Evolutionary conservation across 92 coral and sea anemone genomes (phyloP), one percentile per base, ranked within the genome.

Genomic region (Porites rus): DNA sequence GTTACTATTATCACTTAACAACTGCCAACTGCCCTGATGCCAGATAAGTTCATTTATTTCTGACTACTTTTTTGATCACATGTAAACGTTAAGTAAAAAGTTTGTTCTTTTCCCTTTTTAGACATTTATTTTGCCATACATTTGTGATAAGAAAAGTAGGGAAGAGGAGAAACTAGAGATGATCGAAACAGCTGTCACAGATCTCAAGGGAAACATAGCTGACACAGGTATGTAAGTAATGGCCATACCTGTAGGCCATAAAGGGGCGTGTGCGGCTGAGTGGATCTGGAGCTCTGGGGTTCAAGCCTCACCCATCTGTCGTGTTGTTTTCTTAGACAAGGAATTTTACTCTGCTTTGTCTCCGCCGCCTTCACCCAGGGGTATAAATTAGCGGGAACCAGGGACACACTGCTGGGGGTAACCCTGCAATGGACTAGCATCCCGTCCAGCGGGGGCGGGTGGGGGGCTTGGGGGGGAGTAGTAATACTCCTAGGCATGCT

Each of bases 101-200:
- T 52, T 9, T 83, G 11, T 9, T 64, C 43, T 20, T 6, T 75
- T 4, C 46, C 46, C 46, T 38, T 69, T 86, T 31, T 77, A 94
- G 98, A 89, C 88, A 54, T 93, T 90, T 52, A 78, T 94, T 18
- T 72, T 94, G 51, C 98, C 98, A 38, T 81, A 88, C 80, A 62
- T 94, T 65, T 77, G 76, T 56, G 77, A 83, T 67, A 81, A 90
- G 84, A 91, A 84, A 76, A 82, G 89, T 60, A 83, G 80, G 61
- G 96, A 94, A 62, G 93, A 94, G n/a, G 91, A 91, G 51, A 94
- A 87, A 75, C 88, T 94, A 21, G 94, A 93, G 60, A 91, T 83
- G 62, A 85, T 94, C 51, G 96, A 94, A 69, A 79, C 77, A 19
- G 80, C 93, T 59, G 94, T 94, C 13, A 61, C 71, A 21, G 88